These are phyloP conservation scores for Orussus abietinus DNA, from an alignment of 1,140 invertebrate genomes.

Conservation along the genomic window DNA sequence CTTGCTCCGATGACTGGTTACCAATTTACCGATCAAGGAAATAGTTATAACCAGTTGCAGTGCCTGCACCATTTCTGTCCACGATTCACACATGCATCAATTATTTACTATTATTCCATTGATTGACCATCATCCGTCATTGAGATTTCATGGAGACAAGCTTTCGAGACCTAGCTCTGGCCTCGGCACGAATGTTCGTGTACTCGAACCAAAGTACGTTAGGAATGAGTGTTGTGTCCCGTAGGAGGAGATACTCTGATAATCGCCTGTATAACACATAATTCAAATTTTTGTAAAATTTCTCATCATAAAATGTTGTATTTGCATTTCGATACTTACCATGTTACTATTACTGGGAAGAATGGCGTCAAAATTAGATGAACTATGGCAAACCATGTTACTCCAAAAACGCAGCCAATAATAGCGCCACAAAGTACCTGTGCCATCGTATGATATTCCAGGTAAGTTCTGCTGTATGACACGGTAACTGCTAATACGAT, in stretches of 20 bases:
- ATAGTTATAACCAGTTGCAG: no score
- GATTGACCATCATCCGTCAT: slow-evolving; percentile 61
- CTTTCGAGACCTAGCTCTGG: slow-evolving; percentile 75
- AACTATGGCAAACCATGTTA: slow-evolving; percentile 74
- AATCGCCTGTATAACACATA: slow-evolving; percentile 68
- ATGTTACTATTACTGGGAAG: slow-evolving; percentile 80
- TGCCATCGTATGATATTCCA: slow-evolving; percentile 79
- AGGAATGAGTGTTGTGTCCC: slow-evolving; percentile 88
- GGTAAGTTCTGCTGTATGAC: slow-evolving; percentile 71
- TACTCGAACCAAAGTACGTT: slow-evolving; percentile 95
- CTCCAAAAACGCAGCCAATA: slow-evolving; percentile 66
- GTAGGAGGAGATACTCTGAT: slow-evolving; percentile 80
- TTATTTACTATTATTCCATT: slow-evolving; percentile 37
- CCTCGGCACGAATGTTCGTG: slow-evolving; percentile 79
- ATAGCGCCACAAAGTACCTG: slow-evolving; percentile 79
- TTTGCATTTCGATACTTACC: slow-evolving; percentile 61
- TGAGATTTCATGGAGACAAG: slow-evolving; percentile 83
- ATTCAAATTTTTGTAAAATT: slow-evolving; percentile 12
- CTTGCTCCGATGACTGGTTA: no score
- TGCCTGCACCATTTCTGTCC: no score
- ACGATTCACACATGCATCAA: slow-evolving; percentile 15
- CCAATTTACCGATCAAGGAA: no score
- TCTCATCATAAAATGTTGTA: not conserved
- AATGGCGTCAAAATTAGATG: slow-evolving; percentile 78
- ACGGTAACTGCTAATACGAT: slow-evolving; percentile 62